Percentiles rank a stretch among this genome's conserved stretches.
phyloP scores from a whole-genome alignment of 2,888 invertebrate genomes.

The Hydropsyche betteni region DNA sequence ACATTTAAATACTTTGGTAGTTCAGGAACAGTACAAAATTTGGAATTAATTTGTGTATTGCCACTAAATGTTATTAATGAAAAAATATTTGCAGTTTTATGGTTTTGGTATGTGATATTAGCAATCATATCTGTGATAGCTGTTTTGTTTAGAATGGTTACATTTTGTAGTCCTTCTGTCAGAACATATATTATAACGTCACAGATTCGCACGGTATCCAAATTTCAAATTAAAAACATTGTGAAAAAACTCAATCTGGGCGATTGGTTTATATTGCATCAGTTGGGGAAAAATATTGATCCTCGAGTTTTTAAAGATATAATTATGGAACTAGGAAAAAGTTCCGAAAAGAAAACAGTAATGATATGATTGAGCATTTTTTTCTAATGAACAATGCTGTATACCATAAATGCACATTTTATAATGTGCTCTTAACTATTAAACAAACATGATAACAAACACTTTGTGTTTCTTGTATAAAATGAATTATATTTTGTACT shows the following conservation, averaged over 20 bases:
- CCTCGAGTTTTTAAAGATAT: conserved; percentile 73
- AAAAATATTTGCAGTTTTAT: conserved; percentile 78
- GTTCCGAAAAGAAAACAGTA: conserved; percentile 54
- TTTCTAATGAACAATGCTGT: neutral
- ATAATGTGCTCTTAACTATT: too few species aligned
- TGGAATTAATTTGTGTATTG: conserved; percentile 76
- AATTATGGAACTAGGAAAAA: conserved; percentile 64
- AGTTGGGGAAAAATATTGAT: conserved; percentile 80
- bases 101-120: conserved; percentile 78
- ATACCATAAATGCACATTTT: too few species aligned
- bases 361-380: neutral
- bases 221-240: conserved; percentile 64
- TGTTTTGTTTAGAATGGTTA: conserved; percentile 71
- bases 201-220: conserved; percentile 67
- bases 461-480: too few species aligned
- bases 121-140: conserved; percentile 70
- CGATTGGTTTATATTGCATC: conserved; percentile 82
- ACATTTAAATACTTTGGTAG: conserved; percentile 68
- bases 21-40: conserved; percentile 66
- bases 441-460: too few species aligned
- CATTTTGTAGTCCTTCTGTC: conserved; percentile 67
- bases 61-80: conserved; percentile 83
- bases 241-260: conserved; percentile 69
- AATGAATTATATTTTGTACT: too few species aligned
- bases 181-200: conserved; percentile 71